Conservation (phyloP, 2,113 vertebrate species). For the Ophiodon elongatus region DNA sequence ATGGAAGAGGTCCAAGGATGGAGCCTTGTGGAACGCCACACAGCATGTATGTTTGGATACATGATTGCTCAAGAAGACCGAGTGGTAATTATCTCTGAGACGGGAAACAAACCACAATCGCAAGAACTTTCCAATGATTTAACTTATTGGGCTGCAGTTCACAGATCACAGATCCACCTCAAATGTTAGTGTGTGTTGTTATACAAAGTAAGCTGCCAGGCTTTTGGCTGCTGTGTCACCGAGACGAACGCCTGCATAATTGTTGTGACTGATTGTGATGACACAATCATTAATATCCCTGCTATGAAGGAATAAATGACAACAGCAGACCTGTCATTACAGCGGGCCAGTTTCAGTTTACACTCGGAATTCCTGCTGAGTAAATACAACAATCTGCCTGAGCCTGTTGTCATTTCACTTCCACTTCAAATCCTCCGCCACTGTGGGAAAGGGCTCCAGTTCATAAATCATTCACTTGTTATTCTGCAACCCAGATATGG, state of each 20-base stretch:
- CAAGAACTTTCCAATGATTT: neutral
- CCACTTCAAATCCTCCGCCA: slow-evolving; percentile 54
- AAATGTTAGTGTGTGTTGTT: neutral
- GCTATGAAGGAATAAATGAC: slow-evolving; percentile 20
- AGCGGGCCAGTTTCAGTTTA: slow-evolving; percentile 36
- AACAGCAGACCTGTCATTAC: slow-evolving; percentile 23
- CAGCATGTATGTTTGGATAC: neutral
- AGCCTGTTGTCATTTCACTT: slow-evolving; percentile 64
- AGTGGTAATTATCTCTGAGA: too few relatives aligned
- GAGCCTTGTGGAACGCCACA: slow-evolving; percentile 14
- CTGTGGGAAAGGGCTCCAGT: slow-evolving; percentile 54
- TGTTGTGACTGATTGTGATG: slow-evolving; percentile 26
- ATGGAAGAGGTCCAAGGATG: neutral
- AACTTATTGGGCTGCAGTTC: neutral
- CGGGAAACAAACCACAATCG: neutral
- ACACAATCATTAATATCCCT: slow-evolving; percentile 44
- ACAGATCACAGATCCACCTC: neutral
- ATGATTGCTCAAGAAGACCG: neutral
- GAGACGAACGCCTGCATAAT: slow-evolving; percentile 12
- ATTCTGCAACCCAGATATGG: slow-evolving; percentile 73
- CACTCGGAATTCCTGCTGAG: slow-evolving; percentile 61
- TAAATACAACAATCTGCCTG: slow-evolving; percentile 66
- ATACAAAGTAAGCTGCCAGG: neutral
- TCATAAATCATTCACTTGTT: slow-evolving; percentile 80
- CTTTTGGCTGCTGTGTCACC: neutral